phyloP scores from a whole-genome alignment of 2,113 vertebrate species.

The Phaetusa simplex region DNA sequence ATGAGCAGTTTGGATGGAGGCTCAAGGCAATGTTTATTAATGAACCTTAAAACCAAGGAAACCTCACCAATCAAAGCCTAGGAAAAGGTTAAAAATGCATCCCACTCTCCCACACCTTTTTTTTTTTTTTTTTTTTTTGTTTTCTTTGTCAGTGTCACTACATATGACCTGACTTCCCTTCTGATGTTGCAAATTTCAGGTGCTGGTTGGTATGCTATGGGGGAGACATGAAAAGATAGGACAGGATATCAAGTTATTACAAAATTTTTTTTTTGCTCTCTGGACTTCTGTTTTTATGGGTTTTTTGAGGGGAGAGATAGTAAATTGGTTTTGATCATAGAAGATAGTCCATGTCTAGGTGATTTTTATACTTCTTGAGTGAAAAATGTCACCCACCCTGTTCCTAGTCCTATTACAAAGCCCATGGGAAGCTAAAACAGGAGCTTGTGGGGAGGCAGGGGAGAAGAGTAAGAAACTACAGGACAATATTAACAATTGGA shows the following conservation, averaged over 20 bases:
- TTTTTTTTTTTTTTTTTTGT: too few relatives aligned
- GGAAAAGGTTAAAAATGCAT: not conserved
- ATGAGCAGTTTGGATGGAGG: not conserved
- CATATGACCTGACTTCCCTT: not conserved
- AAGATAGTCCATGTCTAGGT: not conserved
- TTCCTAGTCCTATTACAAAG: not conserved
- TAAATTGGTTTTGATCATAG: not conserved
- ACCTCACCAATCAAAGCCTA: not conserved
- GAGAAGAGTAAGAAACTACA: not conserved
- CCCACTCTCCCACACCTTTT: rapidly evolving
- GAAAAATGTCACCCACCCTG: not conserved
- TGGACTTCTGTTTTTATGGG: not conserved
- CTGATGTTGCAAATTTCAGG: not conserved
- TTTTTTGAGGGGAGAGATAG: not conserved
- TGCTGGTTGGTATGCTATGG: not conserved
- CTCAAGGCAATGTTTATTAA: not conserved
- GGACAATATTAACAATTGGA: not conserved
- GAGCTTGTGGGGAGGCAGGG: rapidly evolving
- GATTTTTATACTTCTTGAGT: not conserved
- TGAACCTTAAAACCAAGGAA: not conserved
- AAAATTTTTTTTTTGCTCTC: rapidly evolving
- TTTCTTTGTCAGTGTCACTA: not conserved
- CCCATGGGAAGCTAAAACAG: not conserved
- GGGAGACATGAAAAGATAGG: not conserved
- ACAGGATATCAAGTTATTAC: not conserved